Evolutionary conservation across 2,888 invertebrate genomes (phyloP), one percentile per base, ranked within the genome.

Genomic region (Muschampia plurimacula): DNA sequence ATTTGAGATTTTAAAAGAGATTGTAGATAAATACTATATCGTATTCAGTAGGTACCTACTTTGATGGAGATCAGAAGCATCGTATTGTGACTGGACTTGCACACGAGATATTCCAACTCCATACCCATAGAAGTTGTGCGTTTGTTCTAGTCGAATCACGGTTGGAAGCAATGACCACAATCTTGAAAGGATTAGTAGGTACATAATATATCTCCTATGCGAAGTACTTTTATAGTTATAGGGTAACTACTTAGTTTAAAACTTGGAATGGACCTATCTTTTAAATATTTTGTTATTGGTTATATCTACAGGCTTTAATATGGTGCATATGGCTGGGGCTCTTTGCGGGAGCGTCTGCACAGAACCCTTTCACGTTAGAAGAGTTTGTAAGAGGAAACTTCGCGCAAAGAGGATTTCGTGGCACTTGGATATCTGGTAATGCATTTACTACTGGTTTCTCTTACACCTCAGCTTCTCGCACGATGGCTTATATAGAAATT

Each of bases 361-460:
- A 89, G 66, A 82, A 85, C n/a, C 90, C 92, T 15, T 88, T 93
- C 76, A 89, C 90, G 0, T 80, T 94, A n/a, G 82, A 91, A 63
- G 94, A 95, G 68, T 87, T 93, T 70, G 84, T 93, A 13, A 78
- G 82, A 4, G 89, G 90, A 52, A 83, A 85, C 67, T 94, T 92
- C 76, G 7, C 80, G 0, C 94, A 93, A 76, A 86, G 89, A 66
- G 90, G 92, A 1, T 96, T 96, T 84, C 95, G 92, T 79, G 96
- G 96, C 75, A 95, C 94, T 66, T 96, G 96, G 96, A 95, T 96
- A 76, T 95, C 96, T 81, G 96, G 96, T 96, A 86, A 80, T 8
- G 10, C 39, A 44, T 57, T 57, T 28, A 28, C 3, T 22, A 22
- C 22, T 22, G 22, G 22, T 22, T 22, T 22, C 22, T 22, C n/a